Conservation (phyloP, 2,888 invertebrate species). For the Gonocerus acuteangulatus region DNA sequence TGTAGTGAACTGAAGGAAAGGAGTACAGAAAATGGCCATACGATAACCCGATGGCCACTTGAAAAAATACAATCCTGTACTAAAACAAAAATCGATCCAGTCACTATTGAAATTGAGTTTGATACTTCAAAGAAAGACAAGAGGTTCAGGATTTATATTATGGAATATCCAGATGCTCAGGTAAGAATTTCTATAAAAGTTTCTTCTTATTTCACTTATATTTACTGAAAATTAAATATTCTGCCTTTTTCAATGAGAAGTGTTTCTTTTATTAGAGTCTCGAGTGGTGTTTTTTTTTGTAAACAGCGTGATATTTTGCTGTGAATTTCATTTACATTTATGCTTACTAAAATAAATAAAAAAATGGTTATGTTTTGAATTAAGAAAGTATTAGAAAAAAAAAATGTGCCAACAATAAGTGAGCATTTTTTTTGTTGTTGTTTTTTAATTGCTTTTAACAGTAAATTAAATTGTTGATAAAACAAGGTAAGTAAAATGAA, state of each 20-base stretch:
- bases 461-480: no score
- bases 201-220: neutral
- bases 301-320: no score
- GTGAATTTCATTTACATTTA: no score
- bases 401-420: no score
- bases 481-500: no score
- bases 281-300: neutral
- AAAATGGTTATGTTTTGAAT: no score
- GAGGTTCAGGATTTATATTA: slow-evolving; percentile 50
- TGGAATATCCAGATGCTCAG: slow-evolving; percentile 51
- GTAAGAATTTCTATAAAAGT: slow-evolving; percentile 40
- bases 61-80: slow-evolving; percentile 50
- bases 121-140: slow-evolving; percentile 54
- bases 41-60: slow-evolving; percentile 48
- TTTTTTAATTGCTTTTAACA: no score
- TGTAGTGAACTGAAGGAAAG: slow-evolving; percentile 49
- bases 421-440: no score
- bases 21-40: slow-evolving; percentile 46
- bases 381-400: no score
- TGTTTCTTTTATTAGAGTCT: neutral
- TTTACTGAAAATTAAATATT: neutral
- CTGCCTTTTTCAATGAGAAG: neutral
- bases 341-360: no score
- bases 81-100: slow-evolving; percentile 40
- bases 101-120: slow-evolving; percentile 50